Evolutionary conservation across 2,888 invertebrate species (phyloP).

Genomic region (Drosophila nr. perissopoda): DNA sequence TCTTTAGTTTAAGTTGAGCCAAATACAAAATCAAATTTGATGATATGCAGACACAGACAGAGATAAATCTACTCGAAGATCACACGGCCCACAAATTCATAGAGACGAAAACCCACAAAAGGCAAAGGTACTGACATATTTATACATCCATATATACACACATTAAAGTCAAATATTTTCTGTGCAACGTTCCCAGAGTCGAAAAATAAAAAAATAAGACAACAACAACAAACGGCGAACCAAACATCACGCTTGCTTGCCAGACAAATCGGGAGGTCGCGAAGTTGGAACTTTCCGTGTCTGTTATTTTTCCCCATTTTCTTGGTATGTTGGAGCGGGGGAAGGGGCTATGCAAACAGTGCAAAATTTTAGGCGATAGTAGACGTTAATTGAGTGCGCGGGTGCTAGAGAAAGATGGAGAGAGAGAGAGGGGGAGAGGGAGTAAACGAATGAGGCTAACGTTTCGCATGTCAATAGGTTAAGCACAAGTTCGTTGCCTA

Average conservation of each 20-base stretch:
- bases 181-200: slow-evolving; percentile 62
- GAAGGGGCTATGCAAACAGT: slow-evolving; percentile 47
- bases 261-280: slow-evolving; percentile 60
- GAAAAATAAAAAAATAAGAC: slow-evolving; percentile 25
- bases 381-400: slow-evolving; percentile 50
- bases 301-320: slow-evolving; percentile 13
- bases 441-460: slow-evolving; percentile 15
- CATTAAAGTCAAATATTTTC: slow-evolving; percentile 71
- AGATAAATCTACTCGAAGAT: slow-evolving; percentile 17
- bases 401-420: slow-evolving; percentile 23
- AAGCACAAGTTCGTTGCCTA: slow-evolving; percentile 68
- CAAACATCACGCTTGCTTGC: slow-evolving; percentile 59
- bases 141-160: slow-evolving; percentile 66
- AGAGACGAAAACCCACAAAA: slow-evolving; percentile 51
- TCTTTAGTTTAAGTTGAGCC: background rate
- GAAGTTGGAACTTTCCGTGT: slow-evolving; percentile 42
- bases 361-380: slow-evolving; percentile 53
- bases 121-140: slow-evolving; percentile 66
- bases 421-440: background rate
- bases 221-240: slow-evolving; percentile 20
- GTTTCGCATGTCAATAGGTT: slow-evolving; percentile 70
- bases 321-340: background rate
- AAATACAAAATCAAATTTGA: slow-evolving; percentile 33
- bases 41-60: slow-evolving; percentile 5
- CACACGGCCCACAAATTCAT: slow-evolving; percentile 45